Conservation (phyloP, 2,113 vertebrate genomes). For the Galeopterus variegatus region DNA sequence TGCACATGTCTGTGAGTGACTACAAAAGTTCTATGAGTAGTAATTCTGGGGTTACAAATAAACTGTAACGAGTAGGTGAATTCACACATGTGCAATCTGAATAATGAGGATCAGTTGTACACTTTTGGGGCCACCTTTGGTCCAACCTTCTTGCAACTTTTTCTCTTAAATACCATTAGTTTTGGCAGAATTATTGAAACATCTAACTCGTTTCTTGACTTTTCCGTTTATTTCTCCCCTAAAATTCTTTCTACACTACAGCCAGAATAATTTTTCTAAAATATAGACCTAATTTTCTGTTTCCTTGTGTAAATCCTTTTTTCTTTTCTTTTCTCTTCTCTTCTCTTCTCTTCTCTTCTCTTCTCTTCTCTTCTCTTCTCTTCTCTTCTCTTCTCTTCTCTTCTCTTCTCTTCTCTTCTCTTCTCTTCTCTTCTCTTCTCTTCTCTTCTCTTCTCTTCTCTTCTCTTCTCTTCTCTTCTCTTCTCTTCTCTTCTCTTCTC, state of each 20-base stretch:
- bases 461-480: too few relatives aligned
- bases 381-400: too few relatives aligned
- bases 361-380: too few relatives aligned
- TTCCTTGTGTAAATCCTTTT: not conserved
- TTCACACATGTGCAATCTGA: not conserved
- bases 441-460: too few relatives aligned
- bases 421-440: too few relatives aligned
- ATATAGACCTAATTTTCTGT: conserved; percentile 20
- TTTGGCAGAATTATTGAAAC: conserved; percentile 26
- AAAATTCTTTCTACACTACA: not conserved
- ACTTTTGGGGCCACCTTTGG: not conserved
- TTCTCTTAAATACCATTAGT: not conserved
- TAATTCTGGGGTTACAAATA: not conserved
- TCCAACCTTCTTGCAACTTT: not conserved
- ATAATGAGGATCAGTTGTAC: not conserved
- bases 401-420: too few relatives aligned
- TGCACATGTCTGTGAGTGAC: not conserved
- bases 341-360: too few relatives aligned
- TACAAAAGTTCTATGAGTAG: not conserved
- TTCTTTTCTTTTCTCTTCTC: too few relatives aligned
- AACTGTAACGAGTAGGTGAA: not conserved
- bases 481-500: too few relatives aligned
- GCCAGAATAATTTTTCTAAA: conserved; percentile 36
- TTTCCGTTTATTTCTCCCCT: not conserved
- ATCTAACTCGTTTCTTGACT: not conserved